These are phyloP conservation scores for Uria lomvia DNA, from an alignment of 2,113 vertebrate species.

Conservation along the genomic window DNA sequence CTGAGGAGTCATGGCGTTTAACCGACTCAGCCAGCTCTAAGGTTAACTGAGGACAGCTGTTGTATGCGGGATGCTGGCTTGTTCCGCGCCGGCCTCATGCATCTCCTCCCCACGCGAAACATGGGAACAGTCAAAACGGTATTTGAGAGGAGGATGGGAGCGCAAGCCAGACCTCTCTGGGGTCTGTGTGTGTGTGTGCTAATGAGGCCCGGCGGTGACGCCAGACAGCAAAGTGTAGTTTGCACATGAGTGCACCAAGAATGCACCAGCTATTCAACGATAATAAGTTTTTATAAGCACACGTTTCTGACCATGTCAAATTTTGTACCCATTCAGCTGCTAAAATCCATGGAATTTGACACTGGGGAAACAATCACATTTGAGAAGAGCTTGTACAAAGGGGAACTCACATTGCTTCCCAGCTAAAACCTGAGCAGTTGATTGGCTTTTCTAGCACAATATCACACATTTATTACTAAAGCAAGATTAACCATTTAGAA, in stretches of 20 bases:
- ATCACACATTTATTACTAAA: conserved; percentile 33
- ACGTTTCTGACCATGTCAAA: conserved; percentile 44
- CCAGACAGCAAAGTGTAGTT: background rate
- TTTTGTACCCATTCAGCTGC: conserved; percentile 35
- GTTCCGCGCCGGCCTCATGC: background rate
- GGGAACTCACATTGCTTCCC: background rate
- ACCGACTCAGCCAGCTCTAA: background rate
- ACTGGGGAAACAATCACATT: conserved; percentile 1
- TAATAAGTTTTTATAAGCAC: conserved; percentile 33
- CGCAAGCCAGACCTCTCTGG: background rate
- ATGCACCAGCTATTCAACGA: conserved; percentile 43
- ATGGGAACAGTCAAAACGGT: background rate
- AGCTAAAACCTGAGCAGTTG: background rate
- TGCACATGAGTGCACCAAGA: conserved; percentile 65
- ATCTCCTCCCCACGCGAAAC: background rate
- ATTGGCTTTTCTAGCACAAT: conserved; percentile 37
- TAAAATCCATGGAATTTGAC: conserved; percentile 56
- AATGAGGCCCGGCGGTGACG: conserved; percentile 61
- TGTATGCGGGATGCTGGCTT: background rate
- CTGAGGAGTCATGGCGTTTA: background rate
- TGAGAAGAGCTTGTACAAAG: conserved; percentile 1
- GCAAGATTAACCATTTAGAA: conserved; percentile 29
- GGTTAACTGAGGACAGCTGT: conserved; percentile 51
- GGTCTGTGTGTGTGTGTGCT: background rate
- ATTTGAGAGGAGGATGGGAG: background rate